Evolutionary conservation across 2,888 invertebrate species (phyloP).

Genomic region (Molorchus minor): DNA sequence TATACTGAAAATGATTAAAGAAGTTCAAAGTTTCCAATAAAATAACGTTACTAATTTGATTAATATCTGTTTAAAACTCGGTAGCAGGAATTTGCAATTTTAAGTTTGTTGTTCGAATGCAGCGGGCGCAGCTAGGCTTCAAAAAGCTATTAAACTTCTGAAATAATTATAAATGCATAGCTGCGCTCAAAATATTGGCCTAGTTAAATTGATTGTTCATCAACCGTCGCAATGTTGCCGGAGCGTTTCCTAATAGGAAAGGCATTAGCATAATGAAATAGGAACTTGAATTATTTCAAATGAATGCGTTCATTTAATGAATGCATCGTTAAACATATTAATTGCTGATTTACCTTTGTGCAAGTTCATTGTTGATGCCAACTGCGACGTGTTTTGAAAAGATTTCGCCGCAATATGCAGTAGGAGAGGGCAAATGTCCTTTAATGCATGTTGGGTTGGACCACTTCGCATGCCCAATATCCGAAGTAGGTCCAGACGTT

Average conservation of each 20-base stretch:
- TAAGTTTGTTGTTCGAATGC: slow-evolving; percentile 29
- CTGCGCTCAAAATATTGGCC: neutral
- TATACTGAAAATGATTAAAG: slow-evolving; percentile 23
- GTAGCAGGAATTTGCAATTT: slow-evolving; percentile 40
- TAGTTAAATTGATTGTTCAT: neutral
- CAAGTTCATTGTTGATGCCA: no score
- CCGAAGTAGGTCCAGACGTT: no score
- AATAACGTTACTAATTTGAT: slow-evolving; percentile 34
- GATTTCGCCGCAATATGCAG: no score
- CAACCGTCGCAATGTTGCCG: neutral
- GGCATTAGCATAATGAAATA: no score
- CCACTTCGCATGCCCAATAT: no score
- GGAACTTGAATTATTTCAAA: no score
- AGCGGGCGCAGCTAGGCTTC: slow-evolving; percentile 3
- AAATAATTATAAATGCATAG: neutral
- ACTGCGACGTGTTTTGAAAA: no score
- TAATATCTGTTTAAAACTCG: slow-evolving; percentile 42
- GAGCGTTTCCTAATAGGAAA: neutral
- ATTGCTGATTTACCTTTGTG: no score
- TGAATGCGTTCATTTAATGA: no score
- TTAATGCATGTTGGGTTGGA: no score
- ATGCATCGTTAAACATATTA: no score
- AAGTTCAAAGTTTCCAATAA: slow-evolving; percentile 28
- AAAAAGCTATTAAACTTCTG: slow-evolving; percentile 24
- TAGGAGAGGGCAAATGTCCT: no score